Evolutionary conservation across 2,888 invertebrate species (phyloP).

Genomic region (Agrochola lychnidis): DNA sequence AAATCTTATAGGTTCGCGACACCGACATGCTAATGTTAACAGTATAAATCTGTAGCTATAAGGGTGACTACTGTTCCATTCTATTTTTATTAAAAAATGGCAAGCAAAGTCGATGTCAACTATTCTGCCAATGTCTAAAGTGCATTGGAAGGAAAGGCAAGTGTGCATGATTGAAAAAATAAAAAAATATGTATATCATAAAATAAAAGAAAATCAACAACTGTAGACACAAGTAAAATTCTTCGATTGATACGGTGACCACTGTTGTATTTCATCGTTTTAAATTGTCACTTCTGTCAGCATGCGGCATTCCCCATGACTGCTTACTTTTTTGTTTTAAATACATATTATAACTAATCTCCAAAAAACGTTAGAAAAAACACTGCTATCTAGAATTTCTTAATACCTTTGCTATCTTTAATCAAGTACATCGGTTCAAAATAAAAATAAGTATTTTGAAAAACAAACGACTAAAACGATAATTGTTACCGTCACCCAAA

Average conservation of each 20-base stretch:
- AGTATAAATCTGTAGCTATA: too few relatives aligned
- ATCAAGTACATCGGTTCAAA: neutral
- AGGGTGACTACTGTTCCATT: neutral
- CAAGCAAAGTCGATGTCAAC: too few relatives aligned
- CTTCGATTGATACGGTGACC: neutral
- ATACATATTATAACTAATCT: neutral
- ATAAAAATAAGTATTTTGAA: neutral
- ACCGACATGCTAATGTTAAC: too few relatives aligned
- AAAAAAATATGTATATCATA: too few relatives aligned
- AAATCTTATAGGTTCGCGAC: too few relatives aligned
- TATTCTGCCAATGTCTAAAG: too few relatives aligned
- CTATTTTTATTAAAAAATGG: too few relatives aligned
- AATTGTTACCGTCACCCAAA: constrained; percentile 71
- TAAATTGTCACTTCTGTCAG: neutral
- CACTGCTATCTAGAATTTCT: neutral
- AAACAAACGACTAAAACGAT: constrained; percentile 5
- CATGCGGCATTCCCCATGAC: too few relatives aligned
- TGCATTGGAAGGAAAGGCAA: too few relatives aligned
- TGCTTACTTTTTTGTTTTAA: neutral
- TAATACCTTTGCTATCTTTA: neutral
- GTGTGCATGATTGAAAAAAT: too few relatives aligned
- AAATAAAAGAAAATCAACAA: too few relatives aligned
- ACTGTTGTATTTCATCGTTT: neutral
- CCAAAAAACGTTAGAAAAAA: neutral
- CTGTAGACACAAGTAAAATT: too few relatives aligned